Evolutionary conservation across 2,113 vertebrate species (phyloP).

Genomic region (Zosterops borbonicus): DNA sequence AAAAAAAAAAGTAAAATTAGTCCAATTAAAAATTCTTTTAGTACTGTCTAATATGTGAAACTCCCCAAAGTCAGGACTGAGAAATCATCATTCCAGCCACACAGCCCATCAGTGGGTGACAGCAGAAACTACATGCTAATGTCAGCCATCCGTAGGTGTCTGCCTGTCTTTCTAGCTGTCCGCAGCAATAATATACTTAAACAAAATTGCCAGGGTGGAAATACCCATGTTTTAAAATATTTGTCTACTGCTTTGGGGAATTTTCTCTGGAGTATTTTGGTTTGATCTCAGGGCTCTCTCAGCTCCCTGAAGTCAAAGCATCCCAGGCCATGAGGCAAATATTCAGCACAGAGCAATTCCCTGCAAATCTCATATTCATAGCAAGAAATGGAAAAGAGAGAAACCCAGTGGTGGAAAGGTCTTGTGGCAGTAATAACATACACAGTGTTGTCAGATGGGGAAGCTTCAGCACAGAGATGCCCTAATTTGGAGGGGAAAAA

Average conservation of each 20-base stretch:
- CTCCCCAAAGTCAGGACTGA: constrained; percentile 35
- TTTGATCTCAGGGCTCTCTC: not conserved
- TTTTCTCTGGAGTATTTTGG: not conserved
- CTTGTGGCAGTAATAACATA: not conserved
- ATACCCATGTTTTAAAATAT: not conserved
- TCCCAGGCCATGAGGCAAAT: not conserved
- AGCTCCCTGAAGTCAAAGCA: not conserved
- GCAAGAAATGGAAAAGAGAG: not conserved
- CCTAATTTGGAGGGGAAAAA: not conserved
- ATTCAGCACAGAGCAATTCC: not conserved
- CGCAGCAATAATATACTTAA: not conserved
- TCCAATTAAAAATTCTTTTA: constrained; percentile 67
- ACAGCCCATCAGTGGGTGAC: not conserved
- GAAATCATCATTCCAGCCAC: constrained; percentile 48
- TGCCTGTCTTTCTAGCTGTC: not conserved
- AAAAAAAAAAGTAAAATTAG: not conserved
- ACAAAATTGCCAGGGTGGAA: not conserved
- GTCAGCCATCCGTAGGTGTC: not conserved
- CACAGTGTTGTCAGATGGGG: not conserved
- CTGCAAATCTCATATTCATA: not conserved
- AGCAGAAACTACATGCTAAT: constrained; percentile 28
- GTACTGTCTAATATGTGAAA: constrained; percentile 36
- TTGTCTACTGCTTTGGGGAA: not conserved
- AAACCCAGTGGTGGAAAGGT: not conserved
- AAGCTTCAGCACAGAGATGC: accelerated